phyloP scores from a whole-genome alignment of 2,888 invertebrate genomes.

The Trissolcus japonicus region DNA sequence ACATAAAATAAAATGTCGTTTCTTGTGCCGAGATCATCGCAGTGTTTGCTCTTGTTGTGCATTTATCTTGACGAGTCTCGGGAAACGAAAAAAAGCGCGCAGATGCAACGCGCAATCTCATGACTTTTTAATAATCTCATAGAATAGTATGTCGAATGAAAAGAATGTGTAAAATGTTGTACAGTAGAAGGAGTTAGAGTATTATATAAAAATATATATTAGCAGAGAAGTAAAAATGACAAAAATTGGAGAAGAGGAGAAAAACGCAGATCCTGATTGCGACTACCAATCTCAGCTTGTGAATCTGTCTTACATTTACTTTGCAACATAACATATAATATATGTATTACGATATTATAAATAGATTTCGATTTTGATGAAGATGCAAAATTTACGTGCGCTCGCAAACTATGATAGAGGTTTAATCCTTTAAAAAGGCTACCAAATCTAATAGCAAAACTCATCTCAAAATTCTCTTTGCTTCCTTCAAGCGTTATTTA shows the following conservation, averaged over 20 bases:
- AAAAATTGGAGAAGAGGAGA: constrained; percentile 28
- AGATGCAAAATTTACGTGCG: constrained; percentile 50
- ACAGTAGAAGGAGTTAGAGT: constrained; percentile 74
- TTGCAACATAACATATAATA: constrained; percentile 73
- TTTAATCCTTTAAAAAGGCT: background rate
- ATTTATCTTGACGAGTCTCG: constrained; percentile 57
- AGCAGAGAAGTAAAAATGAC: constrained; percentile 6
- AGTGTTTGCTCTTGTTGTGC: constrained; percentile 46
- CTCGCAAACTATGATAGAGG: constrained; percentile 45
- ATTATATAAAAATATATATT: constrained; percentile 63
- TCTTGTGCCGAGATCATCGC: constrained; percentile 22
- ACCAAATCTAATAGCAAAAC: background rate
- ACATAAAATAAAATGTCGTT: constrained; percentile 35
- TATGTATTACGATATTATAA: constrained; percentile 63
- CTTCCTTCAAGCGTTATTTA: constrained; percentile 40
- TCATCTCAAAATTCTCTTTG: constrained; percentile 19
- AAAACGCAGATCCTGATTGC: constrained; percentile 57
- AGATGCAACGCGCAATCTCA: constrained; percentile 72
- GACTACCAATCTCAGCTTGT: constrained; percentile 76
- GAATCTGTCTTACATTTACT: constrained; percentile 73
- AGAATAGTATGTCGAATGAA: constrained; percentile 70
- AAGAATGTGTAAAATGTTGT: constrained; percentile 75
- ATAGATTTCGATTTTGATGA: constrained; percentile 56
- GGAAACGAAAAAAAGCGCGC: constrained; percentile 23
- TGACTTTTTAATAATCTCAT: constrained; percentile 75